Evolutionary conservation across 2,888 invertebrate species (phyloP).

Genomic region (Dynastes grantii): DNA sequence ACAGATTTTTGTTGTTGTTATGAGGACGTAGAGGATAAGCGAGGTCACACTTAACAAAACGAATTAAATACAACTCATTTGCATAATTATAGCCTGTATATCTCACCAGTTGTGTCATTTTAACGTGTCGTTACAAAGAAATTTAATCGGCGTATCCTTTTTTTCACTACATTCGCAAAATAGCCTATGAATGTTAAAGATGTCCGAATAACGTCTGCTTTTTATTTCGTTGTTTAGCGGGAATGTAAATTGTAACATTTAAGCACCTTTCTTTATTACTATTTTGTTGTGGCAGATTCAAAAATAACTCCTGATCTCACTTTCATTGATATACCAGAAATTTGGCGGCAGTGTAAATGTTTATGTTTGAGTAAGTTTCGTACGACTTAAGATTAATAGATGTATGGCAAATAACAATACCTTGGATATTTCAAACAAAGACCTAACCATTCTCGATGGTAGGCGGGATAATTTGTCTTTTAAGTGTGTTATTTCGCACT

Average conservation of each 20-base stretch:
- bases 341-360: too few relatives aligned
- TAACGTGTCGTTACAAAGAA: neutral
- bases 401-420: too few relatives aligned
- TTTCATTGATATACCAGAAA: too few relatives aligned
- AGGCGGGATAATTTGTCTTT: too few relatives aligned
- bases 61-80: constrained; percentile 9
- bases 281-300: neutral
- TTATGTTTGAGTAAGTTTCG: too few relatives aligned
- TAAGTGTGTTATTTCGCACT: too few relatives aligned
- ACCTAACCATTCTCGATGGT: too few relatives aligned
- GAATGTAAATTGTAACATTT: constrained; percentile 12
- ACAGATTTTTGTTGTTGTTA: constrained; percentile 26
- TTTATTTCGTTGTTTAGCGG: constrained; percentile 1
- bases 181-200: constrained; percentile 14
- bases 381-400: too few relatives aligned
- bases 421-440: too few relatives aligned
- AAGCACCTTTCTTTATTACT: constrained; percentile 1
- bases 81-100: constrained; percentile 29
- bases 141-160: constrained; percentile 21
- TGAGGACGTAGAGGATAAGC: constrained; percentile 8
- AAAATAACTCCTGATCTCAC: neutral
- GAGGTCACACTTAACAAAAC: constrained; percentile 40
- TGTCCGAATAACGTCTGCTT: neutral
- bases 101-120: constrained; percentile 13
- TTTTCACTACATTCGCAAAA: constrained; percentile 8